Base-by-base conservation (phyloP, 1,140 invertebrate genomes). In the Drosophila takahashii region DNA sequence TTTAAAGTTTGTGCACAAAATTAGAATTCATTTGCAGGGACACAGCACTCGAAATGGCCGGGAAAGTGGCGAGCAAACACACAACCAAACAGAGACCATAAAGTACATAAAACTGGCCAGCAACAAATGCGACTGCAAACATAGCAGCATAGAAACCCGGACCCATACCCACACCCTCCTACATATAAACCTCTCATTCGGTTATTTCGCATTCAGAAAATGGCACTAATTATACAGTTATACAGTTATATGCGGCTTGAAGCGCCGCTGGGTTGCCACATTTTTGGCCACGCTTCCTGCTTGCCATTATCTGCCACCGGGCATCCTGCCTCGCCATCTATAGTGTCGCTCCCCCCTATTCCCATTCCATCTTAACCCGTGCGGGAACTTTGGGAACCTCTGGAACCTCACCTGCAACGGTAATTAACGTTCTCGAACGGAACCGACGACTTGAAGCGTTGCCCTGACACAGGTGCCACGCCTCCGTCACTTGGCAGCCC, bases 391-490 rank as follows among this genome's bases (percentile, higher is more conserved):
- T 16, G 64, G 44, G 34, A 26, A 66, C 39, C 53, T 45, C 27
- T 67, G 44, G 34, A 26, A 66, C 41, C 48, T 67, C 71, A 36
- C 56, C 61, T 64, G 70, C 62, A 67, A 86, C 79, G 84, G 84
- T 86, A 86, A 86, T 86, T 86, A 86, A 86, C 84, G 83, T 89
- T 77, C 84, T 86, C 79, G 83, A 86, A 87, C 83, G 83, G 83
- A 86, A 86, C 71, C 79, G 71, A 81, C 84, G 83, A 87, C 83
- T 86, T 83, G 84, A 87, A 86, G 79, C 79, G 60, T 48, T 71
- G 58, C 57, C 74, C 76, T 59, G 60, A 73, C 74, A 61, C 45
- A 36, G 51, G 37, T 70, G 77, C 52, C 76, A 78, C 52, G 26
- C 54, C 70, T 22, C 13, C 36, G 9, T 39, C 13, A 10, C 32